phyloP scores from a whole-genome alignment of 2,888 invertebrate genomes.

The Alsophila aescularia region DNA sequence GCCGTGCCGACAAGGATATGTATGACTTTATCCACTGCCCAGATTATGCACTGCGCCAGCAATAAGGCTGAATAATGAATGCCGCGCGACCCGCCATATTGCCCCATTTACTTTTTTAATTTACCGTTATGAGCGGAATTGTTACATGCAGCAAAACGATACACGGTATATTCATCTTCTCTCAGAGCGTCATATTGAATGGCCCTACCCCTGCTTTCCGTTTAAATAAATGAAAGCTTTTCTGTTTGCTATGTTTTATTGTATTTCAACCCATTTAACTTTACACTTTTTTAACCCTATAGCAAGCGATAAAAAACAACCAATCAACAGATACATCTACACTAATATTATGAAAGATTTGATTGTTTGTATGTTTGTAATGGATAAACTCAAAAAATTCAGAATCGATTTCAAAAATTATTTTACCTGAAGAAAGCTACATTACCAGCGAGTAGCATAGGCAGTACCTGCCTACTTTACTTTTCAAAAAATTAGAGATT shows the following conservation, averaged over 20 bases:
- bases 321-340: too few relatives aligned
- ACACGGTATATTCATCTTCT: constrained; percentile 27
- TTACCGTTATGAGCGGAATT: constrained; percentile 55
- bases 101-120: constrained; percentile 71
- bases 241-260: neutral
- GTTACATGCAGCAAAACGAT: constrained; percentile 37
- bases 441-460: too few relatives aligned
- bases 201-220: constrained; percentile 9
- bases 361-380: too few relatives aligned
- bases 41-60: constrained; percentile 26
- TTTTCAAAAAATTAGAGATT: too few relatives aligned
- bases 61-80: constrained; percentile 70
- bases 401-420: too few relatives aligned
- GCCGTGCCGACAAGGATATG: neutral
- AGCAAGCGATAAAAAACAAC: too few relatives aligned
- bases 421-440: too few relatives aligned
- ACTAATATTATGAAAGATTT: too few relatives aligned
- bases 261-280: neutral
- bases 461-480: too few relatives aligned
- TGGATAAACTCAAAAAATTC: too few relatives aligned
- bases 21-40: constrained; percentile 2
- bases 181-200: constrained; percentile 16
- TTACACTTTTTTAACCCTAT: too few relatives aligned
- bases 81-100: constrained; percentile 57
- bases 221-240: constrained; percentile 4